Conservation (phyloP, 1,140 invertebrate species). For the Hirudo medicinalis region DNA sequence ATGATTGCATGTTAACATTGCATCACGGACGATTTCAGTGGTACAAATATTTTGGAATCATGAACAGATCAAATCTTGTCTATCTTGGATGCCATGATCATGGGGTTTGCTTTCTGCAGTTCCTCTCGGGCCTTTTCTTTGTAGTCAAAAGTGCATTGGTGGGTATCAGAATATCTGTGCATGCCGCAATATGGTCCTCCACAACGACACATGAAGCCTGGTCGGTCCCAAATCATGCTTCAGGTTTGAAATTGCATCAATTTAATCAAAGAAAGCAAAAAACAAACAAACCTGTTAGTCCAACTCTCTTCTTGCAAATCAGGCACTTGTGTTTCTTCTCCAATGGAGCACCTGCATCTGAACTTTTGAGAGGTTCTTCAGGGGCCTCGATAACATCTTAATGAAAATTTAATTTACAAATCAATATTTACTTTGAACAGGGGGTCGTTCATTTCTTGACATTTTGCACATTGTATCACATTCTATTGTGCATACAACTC, state of each 20-base stretch:
- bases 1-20: too few relatives aligned
- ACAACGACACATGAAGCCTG: slow-evolving; percentile 97
- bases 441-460: too few relatives aligned
- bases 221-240: slow-evolving; percentile 31
- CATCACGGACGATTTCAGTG: too few relatives aligned
- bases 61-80: slow-evolving; percentile 71
- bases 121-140: slow-evolving; percentile 94
- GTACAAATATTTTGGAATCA: too few relatives aligned
- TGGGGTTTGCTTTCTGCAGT: slow-evolving; percentile 97
- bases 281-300: slow-evolving; percentile 66
- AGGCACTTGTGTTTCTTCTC: slow-evolving; percentile 83
- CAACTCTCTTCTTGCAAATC: slow-evolving; percentile 96
- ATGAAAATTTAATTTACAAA: too few relatives aligned
- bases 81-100: slow-evolving; percentile 96
- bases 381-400: too few relatives aligned
- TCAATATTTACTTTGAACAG: too few relatives aligned
- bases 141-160: slow-evolving; percentile 96
- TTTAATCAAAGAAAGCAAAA: slow-evolving; percentile 8
- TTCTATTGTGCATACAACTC: too few relatives aligned
- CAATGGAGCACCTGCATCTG: too few relatives aligned
- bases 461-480: too few relatives aligned
- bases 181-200: slow-evolving; percentile 91
- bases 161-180: slow-evolving; percentile 98
- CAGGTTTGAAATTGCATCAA: not conserved
- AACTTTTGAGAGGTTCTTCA: too few relatives aligned